Evolutionary conservation across 2,888 invertebrate species (phyloP).

Genomic region (Clunio marinus): DNA sequence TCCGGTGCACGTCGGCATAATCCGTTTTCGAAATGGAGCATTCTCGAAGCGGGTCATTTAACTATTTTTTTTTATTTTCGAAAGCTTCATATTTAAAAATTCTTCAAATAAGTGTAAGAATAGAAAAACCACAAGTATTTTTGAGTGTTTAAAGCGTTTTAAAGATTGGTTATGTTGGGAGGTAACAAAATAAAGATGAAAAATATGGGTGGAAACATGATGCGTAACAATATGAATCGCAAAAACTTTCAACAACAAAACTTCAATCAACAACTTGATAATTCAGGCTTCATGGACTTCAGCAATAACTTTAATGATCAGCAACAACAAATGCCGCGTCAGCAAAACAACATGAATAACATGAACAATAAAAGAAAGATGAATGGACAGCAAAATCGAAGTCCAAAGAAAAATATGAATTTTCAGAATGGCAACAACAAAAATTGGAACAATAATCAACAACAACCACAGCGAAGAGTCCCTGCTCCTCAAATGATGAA

Average conservation of each 20-base stretch:
- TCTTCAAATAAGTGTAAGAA: no score
- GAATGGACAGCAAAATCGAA: background rate
- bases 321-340: background rate
- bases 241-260: conserved; percentile 19
- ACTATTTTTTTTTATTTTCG: no score
- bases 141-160: background rate
- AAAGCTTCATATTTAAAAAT: no score
- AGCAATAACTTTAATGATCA: conserved; percentile 28
- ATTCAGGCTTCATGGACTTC: conserved; percentile 29
- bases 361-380: conserved; percentile 9
- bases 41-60: no score
- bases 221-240: conserved; percentile 8
- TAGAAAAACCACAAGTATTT: no score
- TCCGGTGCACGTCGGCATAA: no score
- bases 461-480: background rate
- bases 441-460: conserved; percentile 14
- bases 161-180: conserved; percentile 6
- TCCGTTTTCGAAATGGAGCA: no score
- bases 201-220: conserved; percentile 13
- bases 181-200: conserved; percentile 24
- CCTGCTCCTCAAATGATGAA: conserved; percentile 11
- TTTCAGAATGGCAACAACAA: conserved; percentile 32
- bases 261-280: conserved; percentile 13
- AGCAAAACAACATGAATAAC: conserved; percentile 7
- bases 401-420: conserved; percentile 12